phyloP scores from a whole-genome alignment of 2,797 vertebrate species.

The Xiphorhynchus erythropygius region DNA sequence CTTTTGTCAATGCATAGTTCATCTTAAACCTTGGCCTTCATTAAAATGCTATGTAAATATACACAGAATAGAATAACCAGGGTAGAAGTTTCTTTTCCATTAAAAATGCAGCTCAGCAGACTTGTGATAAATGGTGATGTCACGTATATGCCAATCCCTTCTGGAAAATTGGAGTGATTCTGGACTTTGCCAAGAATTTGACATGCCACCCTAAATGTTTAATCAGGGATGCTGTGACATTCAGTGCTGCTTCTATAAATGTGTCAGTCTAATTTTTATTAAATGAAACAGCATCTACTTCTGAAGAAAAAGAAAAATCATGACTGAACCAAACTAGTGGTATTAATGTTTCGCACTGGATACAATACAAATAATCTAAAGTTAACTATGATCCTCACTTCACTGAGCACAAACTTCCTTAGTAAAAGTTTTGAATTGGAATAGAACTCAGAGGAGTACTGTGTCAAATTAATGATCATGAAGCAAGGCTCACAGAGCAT shows the following conservation, averaged over 20 bases:
- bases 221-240: conserved; percentile 37
- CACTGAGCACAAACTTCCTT: neutral
- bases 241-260: conserved; percentile 11
- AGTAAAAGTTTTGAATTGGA: conserved; percentile 46
- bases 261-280: conserved; percentile 21
- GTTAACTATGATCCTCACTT: conserved; percentile 7
- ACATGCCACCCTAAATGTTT: conserved; percentile 21
- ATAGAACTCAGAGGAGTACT: conserved; percentile 31
- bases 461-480: conserved; percentile 44
- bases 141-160: conserved; percentile 6
- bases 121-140: conserved; percentile 29
- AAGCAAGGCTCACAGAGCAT: neutral
- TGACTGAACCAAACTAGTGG: neutral
- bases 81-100: neutral
- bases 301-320: neutral
- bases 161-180: conserved; percentile 35
- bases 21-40: neutral
- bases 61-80: neutral
- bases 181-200: conserved; percentile 50
- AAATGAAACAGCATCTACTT: neutral
- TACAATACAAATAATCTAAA: conserved; percentile 41
- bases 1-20: neutral
- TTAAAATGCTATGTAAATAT: neutral
- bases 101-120: conserved; percentile 38
- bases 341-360: conserved; percentile 10